Conservation (phyloP, 2,797 vertebrate species). For the Gorsachius magnificus region DNA sequence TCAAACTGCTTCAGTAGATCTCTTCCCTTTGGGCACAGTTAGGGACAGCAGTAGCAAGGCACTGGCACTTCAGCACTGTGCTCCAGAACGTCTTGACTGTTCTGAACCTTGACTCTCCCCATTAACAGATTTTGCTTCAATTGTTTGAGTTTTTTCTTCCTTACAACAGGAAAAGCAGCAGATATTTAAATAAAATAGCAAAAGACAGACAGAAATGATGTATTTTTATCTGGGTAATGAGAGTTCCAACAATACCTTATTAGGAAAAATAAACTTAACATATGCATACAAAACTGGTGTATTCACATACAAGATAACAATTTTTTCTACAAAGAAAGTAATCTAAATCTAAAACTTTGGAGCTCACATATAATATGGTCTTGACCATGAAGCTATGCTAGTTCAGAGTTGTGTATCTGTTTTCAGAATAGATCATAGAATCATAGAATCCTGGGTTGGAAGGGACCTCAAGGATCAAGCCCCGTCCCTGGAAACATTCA, state of each 20-base stretch:
- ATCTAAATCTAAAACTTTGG: background rate
- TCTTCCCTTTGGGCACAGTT: background rate
- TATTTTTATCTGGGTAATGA: background rate
- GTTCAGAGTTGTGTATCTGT: background rate
- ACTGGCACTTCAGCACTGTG: fast-evolving
- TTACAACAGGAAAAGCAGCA: background rate
- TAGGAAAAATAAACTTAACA: background rate
- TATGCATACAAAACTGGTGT: background rate
- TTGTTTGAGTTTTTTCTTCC: background rate
- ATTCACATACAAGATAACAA: background rate
- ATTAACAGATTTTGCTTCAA: background rate
- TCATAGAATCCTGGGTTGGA: too few species aligned
- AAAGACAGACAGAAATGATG: background rate
- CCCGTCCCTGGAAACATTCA: too few species aligned
- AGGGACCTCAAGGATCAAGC: too few species aligned
- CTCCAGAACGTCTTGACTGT: background rate
- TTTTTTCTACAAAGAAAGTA: too few species aligned
- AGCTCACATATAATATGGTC: background rate
- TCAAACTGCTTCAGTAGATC: background rate
- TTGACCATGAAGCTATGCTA: background rate
- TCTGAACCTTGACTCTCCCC: background rate
- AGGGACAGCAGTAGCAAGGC: fast-evolving
- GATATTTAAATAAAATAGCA: background rate
- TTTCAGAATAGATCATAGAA: background rate
- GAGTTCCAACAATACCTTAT: background rate